Conservation (phyloP, 2,888 invertebrate genomes). For the Palloptera scutellata region DNA sequence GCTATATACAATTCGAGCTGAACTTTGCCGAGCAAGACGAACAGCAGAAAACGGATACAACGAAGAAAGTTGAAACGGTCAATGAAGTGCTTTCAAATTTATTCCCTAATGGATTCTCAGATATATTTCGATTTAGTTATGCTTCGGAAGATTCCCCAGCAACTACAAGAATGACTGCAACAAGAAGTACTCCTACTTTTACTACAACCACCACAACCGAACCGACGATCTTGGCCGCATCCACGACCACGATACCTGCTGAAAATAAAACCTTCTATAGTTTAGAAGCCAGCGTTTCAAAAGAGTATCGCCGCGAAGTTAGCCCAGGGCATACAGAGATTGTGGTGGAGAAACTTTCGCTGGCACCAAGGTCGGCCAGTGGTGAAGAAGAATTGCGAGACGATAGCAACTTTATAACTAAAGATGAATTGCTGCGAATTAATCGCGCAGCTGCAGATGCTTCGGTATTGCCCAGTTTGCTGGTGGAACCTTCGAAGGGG, state of each 20-base stretch:
- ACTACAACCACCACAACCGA: conserved; percentile 27
- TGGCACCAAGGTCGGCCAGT: conserved; percentile 37
- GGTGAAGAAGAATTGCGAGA: conserved; percentile 66
- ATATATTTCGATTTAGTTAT: conserved; percentile 58
- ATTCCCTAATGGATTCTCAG: conserved; percentile 58
- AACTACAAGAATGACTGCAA: not conserved
- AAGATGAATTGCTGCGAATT: conserved; percentile 72
- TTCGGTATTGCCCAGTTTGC: conserved; percentile 52
- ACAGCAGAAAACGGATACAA: conserved; percentile 26
- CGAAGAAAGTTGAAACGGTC: conserved; percentile 48
- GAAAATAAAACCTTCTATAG: conserved; percentile 45
- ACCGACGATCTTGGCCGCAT: conserved; percentile 17
- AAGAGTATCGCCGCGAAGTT: conserved; percentile 51
- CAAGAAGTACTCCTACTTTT: not conserved
- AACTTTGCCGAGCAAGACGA: conserved; percentile 43
- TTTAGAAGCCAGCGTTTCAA: conserved; percentile 50
- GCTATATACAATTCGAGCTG: conserved; percentile 54
- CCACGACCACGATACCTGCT: conserved; percentile 14
- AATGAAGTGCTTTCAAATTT: conserved; percentile 55
- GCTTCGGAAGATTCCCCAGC: conserved; percentile 31
- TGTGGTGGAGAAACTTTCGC: conserved; percentile 51
- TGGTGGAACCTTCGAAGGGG: conserved; percentile 42
- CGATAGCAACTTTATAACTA: conserved; percentile 68
- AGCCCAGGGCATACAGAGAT: conserved; percentile 56
- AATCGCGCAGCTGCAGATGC: conserved; percentile 66